phyloP scores from a whole-genome alignment of 1,140 invertebrate genomes.

The Solenopsis fugax region DNA sequence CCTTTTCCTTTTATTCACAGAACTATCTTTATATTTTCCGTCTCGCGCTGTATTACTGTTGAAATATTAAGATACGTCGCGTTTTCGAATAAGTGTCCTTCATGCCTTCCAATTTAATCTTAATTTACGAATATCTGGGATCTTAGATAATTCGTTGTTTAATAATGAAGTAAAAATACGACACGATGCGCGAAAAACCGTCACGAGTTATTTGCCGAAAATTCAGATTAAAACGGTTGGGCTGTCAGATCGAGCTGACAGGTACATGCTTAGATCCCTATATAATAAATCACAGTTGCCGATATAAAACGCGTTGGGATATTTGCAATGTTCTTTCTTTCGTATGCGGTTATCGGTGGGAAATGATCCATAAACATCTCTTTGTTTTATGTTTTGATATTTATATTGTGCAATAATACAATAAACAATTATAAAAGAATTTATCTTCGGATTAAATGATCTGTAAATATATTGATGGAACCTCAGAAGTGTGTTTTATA shows the following conservation, averaged over 20 bases:
- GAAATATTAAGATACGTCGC: slow-evolving; percentile 19
- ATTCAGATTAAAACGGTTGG: slow-evolving; percentile 34
- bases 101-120: background rate
- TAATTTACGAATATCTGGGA: background rate
- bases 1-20: background rate
- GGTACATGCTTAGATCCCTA: slow-evolving; percentile 8
- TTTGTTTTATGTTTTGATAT: background rate
- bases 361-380: slow-evolving; percentile 13
- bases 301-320: slow-evolving; percentile 37
- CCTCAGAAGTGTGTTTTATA: background rate
- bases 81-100: background rate
- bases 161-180: slow-evolving; percentile 34
- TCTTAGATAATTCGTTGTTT: slow-evolving; percentile 15
- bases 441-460: background rate
- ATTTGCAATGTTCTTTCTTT: slow-evolving; percentile 41
- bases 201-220: slow-evolving; percentile 25
- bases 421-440: background rate
- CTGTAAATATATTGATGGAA: background rate
- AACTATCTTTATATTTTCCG: background rate
- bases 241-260: slow-evolving; percentile 1
- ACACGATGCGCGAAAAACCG: background rate
- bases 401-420: background rate
- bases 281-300: slow-evolving; percentile 50
- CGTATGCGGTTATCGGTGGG: slow-evolving; percentile 10
- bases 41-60: slow-evolving; percentile 7